Evolutionary conservation across 2,797 vertebrate species (phyloP), one percentile per base, ranked within the genome.

Genomic region (Hyperoplus immaculatus): DNA sequence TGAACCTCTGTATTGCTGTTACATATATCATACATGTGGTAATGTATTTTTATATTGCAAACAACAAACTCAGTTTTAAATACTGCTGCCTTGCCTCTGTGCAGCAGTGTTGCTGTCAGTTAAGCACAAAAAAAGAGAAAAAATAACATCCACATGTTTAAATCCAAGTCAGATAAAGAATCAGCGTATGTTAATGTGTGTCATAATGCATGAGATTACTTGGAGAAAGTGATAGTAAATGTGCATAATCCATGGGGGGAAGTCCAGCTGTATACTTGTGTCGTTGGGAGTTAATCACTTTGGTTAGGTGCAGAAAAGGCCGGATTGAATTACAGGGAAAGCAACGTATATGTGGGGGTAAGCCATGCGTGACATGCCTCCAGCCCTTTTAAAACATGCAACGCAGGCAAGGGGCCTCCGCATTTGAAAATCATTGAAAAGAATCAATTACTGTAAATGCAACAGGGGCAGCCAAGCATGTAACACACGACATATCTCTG

Each of bases 401-500:
- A 86, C 81, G 80, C 88, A 77, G 79, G 88, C 58, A 87, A 29
- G 81, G 88, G 83, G 64, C 88, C 85, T 63, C 67, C 67, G 90
- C 90, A 90, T 93, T 91, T 92, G 85, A 84, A 89, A 94, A 92
- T 92, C 92, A 86, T 85, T 95, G 92, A 96, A 96, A 95, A 95
- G 92, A 96, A 96, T 95, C 95, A 95, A 95, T 96, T 96, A 95
- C 93, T 92, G 93, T 94, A 92, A 94, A 95, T 94, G 93, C 93
- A 95, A 93, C 91, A 64, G 76, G 87, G 87, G 84, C 93, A 95
- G 90, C 89, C 93, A 93, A 94, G 95, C 95, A 94, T 95, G 95
- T 93, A 94, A 94, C 93, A 85, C 93, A 91, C 72, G 78, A 93
- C 95, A 93, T 94, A 96, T 96, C 95, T 92, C 67, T 75, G 71